Base-by-base conservation (phyloP, 2,797 vertebrate genomes). In the Echiichthys vipera region DNA sequence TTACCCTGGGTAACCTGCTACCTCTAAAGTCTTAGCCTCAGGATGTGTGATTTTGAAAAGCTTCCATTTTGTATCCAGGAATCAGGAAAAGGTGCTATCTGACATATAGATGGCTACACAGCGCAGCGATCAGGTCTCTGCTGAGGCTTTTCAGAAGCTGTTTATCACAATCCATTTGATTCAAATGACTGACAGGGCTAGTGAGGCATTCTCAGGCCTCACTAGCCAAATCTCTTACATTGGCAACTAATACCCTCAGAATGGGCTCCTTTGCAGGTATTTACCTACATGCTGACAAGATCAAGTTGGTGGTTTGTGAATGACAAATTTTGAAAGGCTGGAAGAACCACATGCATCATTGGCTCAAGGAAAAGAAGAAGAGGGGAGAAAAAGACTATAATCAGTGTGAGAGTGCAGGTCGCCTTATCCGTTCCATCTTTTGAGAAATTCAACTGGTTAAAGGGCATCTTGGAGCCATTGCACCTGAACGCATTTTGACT, bases 1-100 rank as follows among this genome's bases (percentile, higher is more conserved):
- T 83, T 80, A 73, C 77, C 57, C 75, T 65, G 55, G 50, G 58
- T 79, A 81, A 79, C 63, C 59, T 57, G 34, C 42, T 75, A 59
- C 84, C 68, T 88, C 53, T 50, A 34, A 67, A 75, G 36, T 10
- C 54, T 72, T 59, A 2, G 65, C 68, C 81, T 76, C 7, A 3
- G 78, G 78, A 63, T 71, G 58, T 29, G 59, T 77, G n/a, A 77
- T 71, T 83, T 71, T 36, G 22, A 65, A 67, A 53, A 46, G 61
- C 46, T 53, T 77, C 20, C 39, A 72, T 53, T 81, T n/a, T 72
- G 56, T 17, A 66, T 64, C 51, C 59, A 71, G 43, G 71, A 80
- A 58, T 57, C 17, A 24, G 32, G 65, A 50, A 24, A 54, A 51
- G 65, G 36, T 57, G 51, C 40, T 68, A 49, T 65, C 47, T 66